A percentile compares a stretch with the other conserved stretches of the same genome.
These are phyloP conservation scores for Oplegnathus fasciatus DNA, from an alignment of 2,113 vertebrate genomes.

Conservation along the genomic window DNA sequence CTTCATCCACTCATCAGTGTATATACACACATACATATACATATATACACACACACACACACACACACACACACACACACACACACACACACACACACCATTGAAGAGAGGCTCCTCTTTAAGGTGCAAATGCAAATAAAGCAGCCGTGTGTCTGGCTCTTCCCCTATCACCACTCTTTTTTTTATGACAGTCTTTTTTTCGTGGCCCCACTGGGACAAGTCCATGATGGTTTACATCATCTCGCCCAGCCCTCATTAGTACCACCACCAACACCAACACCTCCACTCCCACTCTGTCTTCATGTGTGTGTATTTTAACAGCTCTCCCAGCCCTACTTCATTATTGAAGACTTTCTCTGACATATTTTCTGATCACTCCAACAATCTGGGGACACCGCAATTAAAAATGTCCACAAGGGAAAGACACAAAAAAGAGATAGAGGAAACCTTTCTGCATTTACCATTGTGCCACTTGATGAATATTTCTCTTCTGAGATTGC, in stretches of 20 bases:
- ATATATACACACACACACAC: too few species aligned
- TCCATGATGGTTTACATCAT: constrained; percentile 29
- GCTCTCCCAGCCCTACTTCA: constrained; percentile 34
- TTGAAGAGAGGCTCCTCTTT: neutral
- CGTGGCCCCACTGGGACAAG: constrained; percentile 1
- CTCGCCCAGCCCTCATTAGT: too few species aligned
- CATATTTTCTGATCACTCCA: constrained; percentile 48
- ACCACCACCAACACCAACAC: too few species aligned
- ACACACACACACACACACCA: constrained; percentile 1
- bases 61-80: too few species aligned
- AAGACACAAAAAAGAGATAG: neutral
- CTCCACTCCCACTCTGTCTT: neutral
- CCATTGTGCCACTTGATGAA: constrained; percentile 16
- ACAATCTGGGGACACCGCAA: constrained; percentile 10
- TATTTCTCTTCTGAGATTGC: constrained; percentile 17
- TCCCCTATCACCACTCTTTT: too few species aligned
- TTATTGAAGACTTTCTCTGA: constrained; percentile 29
- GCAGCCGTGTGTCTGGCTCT: neutral
- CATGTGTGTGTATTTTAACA: constrained; percentile 36
- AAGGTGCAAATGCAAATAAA: constrained; percentile 19
- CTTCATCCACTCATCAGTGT: too few species aligned
- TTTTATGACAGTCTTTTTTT: constrained; percentile 3
- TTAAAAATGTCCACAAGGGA: constrained; percentile 21
- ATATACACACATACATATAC: too few species aligned
- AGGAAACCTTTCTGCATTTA: constrained; percentile 1